phyloP scores from a whole-genome alignment of 2,113 vertebrate genomes.

The Dicerorhinus sumatrensis region DNA sequence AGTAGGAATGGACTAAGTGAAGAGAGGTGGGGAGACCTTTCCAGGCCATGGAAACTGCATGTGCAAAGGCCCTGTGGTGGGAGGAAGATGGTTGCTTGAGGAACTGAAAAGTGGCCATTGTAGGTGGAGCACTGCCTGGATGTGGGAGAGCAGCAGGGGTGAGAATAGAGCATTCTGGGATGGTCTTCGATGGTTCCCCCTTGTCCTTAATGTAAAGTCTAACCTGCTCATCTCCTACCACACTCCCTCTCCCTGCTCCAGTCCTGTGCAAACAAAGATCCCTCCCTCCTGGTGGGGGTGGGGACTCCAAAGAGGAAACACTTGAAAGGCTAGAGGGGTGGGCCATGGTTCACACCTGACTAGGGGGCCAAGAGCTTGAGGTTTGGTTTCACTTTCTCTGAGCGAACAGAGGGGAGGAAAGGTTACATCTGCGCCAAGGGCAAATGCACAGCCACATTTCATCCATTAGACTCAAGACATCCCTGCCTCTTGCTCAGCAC shows the following conservation, averaged over 20 bases:
- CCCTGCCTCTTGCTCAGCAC: neutral
- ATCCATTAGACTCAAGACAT: neutral
- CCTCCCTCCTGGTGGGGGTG: neutral
- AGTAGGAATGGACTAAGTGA: neutral
- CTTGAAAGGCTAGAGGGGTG: neutral
- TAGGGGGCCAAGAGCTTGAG: neutral
- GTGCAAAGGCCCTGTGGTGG: neutral
- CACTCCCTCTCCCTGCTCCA: neutral
- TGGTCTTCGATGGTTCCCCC: rapidly evolving
- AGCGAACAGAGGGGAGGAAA: neutral
- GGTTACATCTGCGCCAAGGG: no score
- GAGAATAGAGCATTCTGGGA: neutral
- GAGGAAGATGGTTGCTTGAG: neutral
- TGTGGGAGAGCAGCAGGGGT: neutral
- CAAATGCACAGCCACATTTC: neutral
- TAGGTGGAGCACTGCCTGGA: neutral
- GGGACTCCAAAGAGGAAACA: neutral
- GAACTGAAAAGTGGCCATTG: neutral
- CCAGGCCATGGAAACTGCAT: neutral
- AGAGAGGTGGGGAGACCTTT: neutral
- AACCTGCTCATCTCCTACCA: neutral
- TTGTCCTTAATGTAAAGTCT: neutral
- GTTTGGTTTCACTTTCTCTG: neutral
- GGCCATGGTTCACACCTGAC: neutral
- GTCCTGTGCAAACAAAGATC: neutral